These are phyloP conservation scores for Podarcis cretensis DNA, from an alignment of 2,113 vertebrate genomes.

Conservation along the genomic window DNA sequence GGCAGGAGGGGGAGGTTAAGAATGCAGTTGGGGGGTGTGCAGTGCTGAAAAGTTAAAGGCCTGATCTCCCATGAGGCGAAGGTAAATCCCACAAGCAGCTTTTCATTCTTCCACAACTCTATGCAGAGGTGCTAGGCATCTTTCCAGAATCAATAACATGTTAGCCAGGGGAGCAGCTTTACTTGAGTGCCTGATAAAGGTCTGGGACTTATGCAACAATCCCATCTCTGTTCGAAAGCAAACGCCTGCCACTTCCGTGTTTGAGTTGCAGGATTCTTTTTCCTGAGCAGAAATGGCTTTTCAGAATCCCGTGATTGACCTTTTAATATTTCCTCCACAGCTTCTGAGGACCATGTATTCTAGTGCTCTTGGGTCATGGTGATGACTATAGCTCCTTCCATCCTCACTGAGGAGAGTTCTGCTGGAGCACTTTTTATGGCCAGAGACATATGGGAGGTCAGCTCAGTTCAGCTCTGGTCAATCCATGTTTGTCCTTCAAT, in stretches of 20 bases:
- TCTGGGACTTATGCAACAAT: slow-evolving; percentile 31
- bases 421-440: neutral
- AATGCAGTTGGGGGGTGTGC: slow-evolving; percentile 15
- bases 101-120: neutral
- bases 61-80: slow-evolving; percentile 54
- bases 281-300: neutral
- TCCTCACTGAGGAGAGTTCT: neutral
- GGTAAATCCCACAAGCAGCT: neutral
- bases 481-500: neutral
- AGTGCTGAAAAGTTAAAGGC: neutral
- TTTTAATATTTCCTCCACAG: neutral
- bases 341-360: neutral
- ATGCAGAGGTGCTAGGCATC: slow-evolving; percentile 34
- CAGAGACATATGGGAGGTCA: neutral
- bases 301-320: neutral
- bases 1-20: slow-evolving; percentile 25
- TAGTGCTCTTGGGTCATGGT: neutral
- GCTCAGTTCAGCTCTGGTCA: neutral
- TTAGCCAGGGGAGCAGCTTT: slow-evolving; percentile 14
- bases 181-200: slow-evolving; percentile 47
- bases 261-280: neutral
- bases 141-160: slow-evolving; percentile 36
- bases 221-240: slow-evolving; percentile 5
- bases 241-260: neutral
- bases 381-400: neutral